A percentile compares a stretch with the other conserved stretches of the same genome.
Evolutionary conservation across 2,113 vertebrate genomes (phyloP).

Genomic region (Rhynchomys soricoides): DNA sequence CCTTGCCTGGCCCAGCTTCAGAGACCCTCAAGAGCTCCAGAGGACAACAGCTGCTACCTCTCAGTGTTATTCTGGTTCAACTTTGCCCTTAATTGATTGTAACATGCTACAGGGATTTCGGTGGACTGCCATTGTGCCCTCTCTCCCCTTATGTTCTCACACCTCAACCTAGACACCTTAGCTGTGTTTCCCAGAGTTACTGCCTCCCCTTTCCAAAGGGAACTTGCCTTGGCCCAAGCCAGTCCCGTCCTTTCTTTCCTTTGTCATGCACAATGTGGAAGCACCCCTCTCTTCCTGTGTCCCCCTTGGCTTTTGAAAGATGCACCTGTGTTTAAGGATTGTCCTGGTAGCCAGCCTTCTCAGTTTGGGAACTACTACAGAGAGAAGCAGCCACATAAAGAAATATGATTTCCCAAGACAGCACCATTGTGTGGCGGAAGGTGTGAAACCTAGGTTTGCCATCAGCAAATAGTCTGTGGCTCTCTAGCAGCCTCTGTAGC

Average conservation of each 20-base stretch:
- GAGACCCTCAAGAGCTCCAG: constrained; percentile 84
- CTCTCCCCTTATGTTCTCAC: constrained; percentile 82
- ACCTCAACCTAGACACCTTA: constrained; percentile 79
- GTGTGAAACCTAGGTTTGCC: constrained; percentile 33
- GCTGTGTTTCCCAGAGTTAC: constrained; percentile 84
- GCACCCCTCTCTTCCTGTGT: constrained; percentile 9
- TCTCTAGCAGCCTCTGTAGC: constrained; percentile 33
- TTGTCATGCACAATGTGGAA: constrained; percentile 80
- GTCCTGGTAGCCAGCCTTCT: constrained; percentile 62
- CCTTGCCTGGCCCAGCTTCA: constrained; percentile 81
- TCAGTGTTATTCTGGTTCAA: constrained; percentile 91
- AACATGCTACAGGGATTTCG: constrained; percentile 80
- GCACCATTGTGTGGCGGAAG: not conserved
- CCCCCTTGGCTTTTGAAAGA: constrained; percentile 38
- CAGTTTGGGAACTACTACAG: constrained; percentile 75
- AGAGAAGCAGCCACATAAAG: constrained; percentile 59
- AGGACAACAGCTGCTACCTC: constrained; percentile 98
- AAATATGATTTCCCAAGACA: constrained; percentile 66
- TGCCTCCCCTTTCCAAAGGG: constrained; percentile 52
- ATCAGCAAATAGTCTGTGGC: constrained; percentile 73
- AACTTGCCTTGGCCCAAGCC: constrained; percentile 56
- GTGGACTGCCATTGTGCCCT: constrained; percentile 79
- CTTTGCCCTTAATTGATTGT: constrained; percentile 87
- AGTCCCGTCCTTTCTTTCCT: constrained; percentile 66
- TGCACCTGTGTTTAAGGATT: not conserved